phyloP scores from a whole-genome alignment of 2,888 invertebrate genomes.

The Phytoseiulus persimilis region DNA sequence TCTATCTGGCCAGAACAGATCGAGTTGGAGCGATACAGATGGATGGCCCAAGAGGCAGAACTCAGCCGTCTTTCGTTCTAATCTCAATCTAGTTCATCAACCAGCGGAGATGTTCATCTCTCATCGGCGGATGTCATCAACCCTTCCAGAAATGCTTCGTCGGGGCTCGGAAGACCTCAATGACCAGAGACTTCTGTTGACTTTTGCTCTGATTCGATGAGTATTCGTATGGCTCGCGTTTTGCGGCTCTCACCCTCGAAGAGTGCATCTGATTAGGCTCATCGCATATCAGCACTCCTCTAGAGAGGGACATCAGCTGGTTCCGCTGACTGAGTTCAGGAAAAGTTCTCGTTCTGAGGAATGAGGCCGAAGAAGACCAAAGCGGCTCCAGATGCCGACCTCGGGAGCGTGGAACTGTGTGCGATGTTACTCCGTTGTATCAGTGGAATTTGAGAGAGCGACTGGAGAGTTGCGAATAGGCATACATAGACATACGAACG shows the following conservation, averaged over 20 bases:
- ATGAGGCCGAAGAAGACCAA: not conserved
- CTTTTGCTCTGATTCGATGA: not conserved
- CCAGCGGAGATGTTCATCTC: not conserved
- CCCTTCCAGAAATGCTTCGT: not conserved
- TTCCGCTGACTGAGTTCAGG: too few relatives aligned
- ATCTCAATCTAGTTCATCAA: not conserved
- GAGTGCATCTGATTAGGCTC: too few relatives aligned
- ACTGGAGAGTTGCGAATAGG: not conserved
- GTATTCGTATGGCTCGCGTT: not conserved
- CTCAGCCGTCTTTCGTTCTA: not conserved
- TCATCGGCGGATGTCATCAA: not conserved
- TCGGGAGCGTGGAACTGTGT: not conserved
- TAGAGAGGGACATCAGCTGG: too few relatives aligned
- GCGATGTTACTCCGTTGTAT: not conserved
- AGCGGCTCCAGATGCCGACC: not conserved
- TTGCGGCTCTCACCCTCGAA: not conserved
- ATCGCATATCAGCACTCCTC: too few relatives aligned
- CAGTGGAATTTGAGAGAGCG: not conserved
- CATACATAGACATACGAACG: not conserved
- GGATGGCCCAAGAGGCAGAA: not conserved
- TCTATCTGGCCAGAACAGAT: not conserved
- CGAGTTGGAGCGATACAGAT: not conserved
- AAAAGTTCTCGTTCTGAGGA: too few relatives aligned
- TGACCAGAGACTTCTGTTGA: not conserved
- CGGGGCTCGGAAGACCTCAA: not conserved